Evolutionary conservation across 2,888 invertebrate genomes (phyloP), one percentile per base, ranked within the genome.

Genomic region (Sarcophaga carnaria): DNA sequence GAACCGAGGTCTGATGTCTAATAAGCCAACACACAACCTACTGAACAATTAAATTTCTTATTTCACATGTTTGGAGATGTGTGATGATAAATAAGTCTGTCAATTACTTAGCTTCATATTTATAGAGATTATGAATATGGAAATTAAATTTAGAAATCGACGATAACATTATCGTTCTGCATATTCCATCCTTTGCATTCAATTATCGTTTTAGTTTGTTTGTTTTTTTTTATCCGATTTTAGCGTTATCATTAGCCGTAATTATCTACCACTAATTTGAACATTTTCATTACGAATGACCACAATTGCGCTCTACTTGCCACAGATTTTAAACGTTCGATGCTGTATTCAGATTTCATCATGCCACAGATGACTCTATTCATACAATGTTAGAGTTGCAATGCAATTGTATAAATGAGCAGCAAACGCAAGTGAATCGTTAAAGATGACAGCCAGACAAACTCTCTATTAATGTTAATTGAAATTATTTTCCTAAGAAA

Each of bases 391-490:
- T 17, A 54, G 54, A 14, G 12, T 17, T 22, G 5, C n/a, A n/a
- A 8, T 25, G 25, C 11, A 71, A 4, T 37, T n/a, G 27, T n/a
- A 12, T 20, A 25, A 20, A 3, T 1, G 22, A 60, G 37, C 27
- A 17, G 25, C 45, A 49, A 14, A 37, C 27, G 4, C 20, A 22
- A 72, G 64, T 63, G n/a, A 63, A 76, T 37, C 76, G 49, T 63
- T 71, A 64, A 71, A 76, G 76, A 76, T 72, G 72, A 14, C 45
- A 82, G 70, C 59, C 70, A 82, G 20, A 59, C 71, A 64, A 64
- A 59, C 25, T 77, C 45, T 77, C 45, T 77, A 77, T 77, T 60
- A 80, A 80, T 74, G 66, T 74, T 80, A 77, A 85, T 78, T 85
- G 77, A 59, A 85, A 85, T 85, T 80, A 47, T 85, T 80, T 20